phyloP scores from a whole-genome alignment of 2,113 vertebrate genomes.

The Uria aalge region DNA sequence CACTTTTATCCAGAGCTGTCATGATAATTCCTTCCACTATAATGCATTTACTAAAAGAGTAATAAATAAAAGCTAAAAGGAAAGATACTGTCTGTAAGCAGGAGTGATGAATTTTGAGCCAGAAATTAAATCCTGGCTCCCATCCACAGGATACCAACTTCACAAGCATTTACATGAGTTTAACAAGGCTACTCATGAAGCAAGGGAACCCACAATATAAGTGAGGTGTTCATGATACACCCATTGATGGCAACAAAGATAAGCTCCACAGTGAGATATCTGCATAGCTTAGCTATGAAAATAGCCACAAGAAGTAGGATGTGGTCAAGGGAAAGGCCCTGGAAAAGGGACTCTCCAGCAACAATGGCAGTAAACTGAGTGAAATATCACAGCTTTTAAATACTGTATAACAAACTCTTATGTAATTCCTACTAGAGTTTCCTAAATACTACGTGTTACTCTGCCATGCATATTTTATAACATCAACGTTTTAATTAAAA shows the following conservation, averaged over 20 bases:
- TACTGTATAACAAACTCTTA: not conserved
- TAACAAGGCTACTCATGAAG: not conserved
- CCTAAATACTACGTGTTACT: not conserved
- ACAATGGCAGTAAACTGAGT: not conserved
- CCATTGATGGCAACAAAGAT: not conserved
- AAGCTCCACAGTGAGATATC: not conserved
- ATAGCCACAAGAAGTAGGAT: not conserved
- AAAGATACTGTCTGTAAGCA: not conserved
- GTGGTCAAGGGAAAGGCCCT: not conserved
- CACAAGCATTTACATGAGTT: not conserved
- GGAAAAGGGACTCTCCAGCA: not conserved
- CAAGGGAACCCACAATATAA: not conserved
- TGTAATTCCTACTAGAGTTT: not conserved
- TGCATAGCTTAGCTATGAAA: not conserved
- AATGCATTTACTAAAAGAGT: not conserved
- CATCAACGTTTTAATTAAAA: not conserved
- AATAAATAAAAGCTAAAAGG: not conserved
- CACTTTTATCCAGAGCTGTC: not conserved
- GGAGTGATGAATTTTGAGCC: not conserved
- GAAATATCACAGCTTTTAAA: not conserved
- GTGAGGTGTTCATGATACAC: not conserved
- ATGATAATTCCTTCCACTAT: not conserved
- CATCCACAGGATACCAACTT: not conserved
- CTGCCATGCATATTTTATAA: not conserved
- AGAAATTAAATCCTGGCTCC: not conserved